Evolutionary conservation across 2,888 invertebrate species (phyloP), one percentile per base, ranked within the genome.

Genomic region (Oeneis ivallda): DNA sequence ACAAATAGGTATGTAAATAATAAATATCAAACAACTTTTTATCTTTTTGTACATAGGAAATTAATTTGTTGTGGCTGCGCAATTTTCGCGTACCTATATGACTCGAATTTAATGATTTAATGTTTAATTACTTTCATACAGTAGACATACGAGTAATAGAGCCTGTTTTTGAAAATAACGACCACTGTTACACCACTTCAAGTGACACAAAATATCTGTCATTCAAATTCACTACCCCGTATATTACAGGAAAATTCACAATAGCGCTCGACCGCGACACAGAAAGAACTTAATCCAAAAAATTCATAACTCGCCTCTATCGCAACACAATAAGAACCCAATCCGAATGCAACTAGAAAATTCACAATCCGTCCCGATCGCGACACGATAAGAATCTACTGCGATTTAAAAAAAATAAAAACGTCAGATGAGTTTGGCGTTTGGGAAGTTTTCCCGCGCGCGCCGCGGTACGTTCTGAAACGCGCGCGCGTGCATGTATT

Each of bases 401-500:
- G 15, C 56, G 39, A 34, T 75, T 77, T 79, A 81, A 78, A 76
- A 75, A 77, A 79, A 76, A 74, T 78, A 76, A 62, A 61, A 72
- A 72, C 76, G 79, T 82, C 78, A 81, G 76, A 19, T 15, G 53
- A 15, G 34, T 52, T 52, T 32, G 37, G 10, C 54, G 41, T 37
- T 10, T 39, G 19, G 41, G 79, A 85, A 82, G 68, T 76, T 82
- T 83, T 82, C 82, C 82, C 84, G 83, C 85, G 82, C 80, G 76
- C 80, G 77, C 74, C 72, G 65, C 69, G 72, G 71, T 76, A 76
- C 77, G 80, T 76, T 78, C 80, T 75, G 79, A 77, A 76, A 79
- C 78, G 76, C 85, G 81, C 82, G 79, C 78, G 80, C 72, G 73
- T 76, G 79, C 81, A 81, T 80, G 79, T 84, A 84, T 87, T 85